Conservation (phyloP, 1,140 invertebrate genomes). For the Belonocnema kinseyi region DNA sequence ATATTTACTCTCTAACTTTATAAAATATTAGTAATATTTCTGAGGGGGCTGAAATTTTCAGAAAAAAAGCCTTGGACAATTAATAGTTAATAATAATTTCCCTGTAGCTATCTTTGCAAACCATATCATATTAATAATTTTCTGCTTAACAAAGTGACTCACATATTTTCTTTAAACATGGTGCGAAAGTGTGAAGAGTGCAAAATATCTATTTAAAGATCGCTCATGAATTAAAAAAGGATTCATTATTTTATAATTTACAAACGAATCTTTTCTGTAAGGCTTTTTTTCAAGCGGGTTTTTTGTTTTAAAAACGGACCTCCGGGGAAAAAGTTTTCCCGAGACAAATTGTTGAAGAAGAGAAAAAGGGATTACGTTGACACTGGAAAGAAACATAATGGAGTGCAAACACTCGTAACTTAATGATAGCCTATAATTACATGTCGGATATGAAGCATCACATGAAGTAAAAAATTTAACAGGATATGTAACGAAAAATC, state of each 20-base stretch:
- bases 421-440: slow-evolving; percentile 41
- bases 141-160: too few relatives aligned
- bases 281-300: background rate
- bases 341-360: slow-evolving; percentile 2
- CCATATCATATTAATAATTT: too few relatives aligned
- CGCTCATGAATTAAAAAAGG: too few relatives aligned
- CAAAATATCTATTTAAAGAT: too few relatives aligned
- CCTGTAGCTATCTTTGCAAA: too few relatives aligned
- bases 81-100: too few relatives aligned
- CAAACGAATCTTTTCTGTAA: background rate
- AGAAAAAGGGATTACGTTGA: background rate
- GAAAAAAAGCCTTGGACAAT: too few relatives aligned
- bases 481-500: slow-evolving; percentile 14
- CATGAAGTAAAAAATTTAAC: slow-evolving; percentile 23
- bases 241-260: background rate
- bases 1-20: too few relatives aligned
- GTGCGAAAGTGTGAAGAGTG: too few relatives aligned
- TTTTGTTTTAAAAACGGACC: background rate
- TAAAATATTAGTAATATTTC: too few relatives aligned
- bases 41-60: too few relatives aligned
- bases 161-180: too few relatives aligned
- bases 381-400: slow-evolving; percentile 16
- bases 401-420: slow-evolving; percentile 27
- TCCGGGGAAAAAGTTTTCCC: background rate
- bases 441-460: slow-evolving; percentile 1